phyloP scores from a whole-genome alignment of 2,797 vertebrate genomes.

The Linurgus olivaceus region DNA sequence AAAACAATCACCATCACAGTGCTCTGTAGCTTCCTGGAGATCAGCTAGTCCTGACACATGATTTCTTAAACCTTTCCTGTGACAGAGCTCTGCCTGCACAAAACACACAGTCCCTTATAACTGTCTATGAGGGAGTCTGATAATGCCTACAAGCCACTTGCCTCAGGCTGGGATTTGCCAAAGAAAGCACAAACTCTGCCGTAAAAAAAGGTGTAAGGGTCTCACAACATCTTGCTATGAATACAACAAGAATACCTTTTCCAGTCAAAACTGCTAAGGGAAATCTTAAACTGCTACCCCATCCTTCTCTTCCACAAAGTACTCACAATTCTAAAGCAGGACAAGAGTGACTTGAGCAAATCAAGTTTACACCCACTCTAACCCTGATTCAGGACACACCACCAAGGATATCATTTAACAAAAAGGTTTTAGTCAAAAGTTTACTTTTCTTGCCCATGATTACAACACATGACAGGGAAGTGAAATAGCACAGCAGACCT shows the following conservation, averaged over 20 bases:
- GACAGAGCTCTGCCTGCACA: not conserved
- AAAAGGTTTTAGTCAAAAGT: not conserved
- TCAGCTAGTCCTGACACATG: not conserved
- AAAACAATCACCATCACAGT: not conserved
- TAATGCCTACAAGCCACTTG: not conserved
- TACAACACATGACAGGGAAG: not conserved
- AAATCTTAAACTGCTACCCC: not conserved
- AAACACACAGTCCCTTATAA: accelerated
- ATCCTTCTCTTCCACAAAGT: not conserved
- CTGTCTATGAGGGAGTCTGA: not conserved
- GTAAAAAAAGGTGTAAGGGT: not conserved
- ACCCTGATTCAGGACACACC: not conserved
- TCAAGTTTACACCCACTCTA: not conserved
- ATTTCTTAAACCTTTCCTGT: not conserved
- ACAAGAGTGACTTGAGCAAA: not conserved
- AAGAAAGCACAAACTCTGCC: not conserved
- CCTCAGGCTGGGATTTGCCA: not conserved
- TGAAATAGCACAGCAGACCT: not conserved
- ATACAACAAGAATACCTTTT: not conserved
- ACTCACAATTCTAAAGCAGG: not conserved
- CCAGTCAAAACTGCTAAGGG: not conserved
- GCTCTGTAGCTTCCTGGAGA: not conserved
- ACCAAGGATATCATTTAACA: not conserved
- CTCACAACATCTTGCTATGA: not conserved
- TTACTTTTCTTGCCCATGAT: not conserved